phyloP scores from a whole-genome alignment of 2,888 invertebrate genomes.

The Eutolmus rufibarbis region DNA sequence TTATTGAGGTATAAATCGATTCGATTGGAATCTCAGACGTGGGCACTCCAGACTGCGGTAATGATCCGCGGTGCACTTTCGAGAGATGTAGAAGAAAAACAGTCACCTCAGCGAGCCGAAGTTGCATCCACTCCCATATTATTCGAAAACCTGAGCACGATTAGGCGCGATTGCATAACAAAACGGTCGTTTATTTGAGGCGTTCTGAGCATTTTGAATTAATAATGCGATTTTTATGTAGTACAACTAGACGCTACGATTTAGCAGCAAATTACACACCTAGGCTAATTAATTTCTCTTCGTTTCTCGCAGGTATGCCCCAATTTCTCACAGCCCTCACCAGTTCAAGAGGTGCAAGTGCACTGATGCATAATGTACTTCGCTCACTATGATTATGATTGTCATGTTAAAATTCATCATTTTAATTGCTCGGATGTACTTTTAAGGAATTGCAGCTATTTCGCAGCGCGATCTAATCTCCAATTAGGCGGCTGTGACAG shows the following conservation, averaged over 20 bases:
- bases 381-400: background rate
- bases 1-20: constrained; percentile 37
- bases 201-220: constrained; percentile 7
- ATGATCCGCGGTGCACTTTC: constrained; percentile 2
- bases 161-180: constrained; percentile 19
- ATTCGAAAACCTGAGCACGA: constrained; percentile 1
- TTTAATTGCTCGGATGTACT: background rate
- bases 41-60: constrained; percentile 25
- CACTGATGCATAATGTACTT: background rate
- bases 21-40: constrained; percentile 31
- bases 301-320: background rate
- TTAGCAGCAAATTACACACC: background rate
- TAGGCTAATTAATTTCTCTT: constrained; percentile 15
- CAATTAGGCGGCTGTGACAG: background rate
- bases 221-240: constrained; percentile 18
- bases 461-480: background rate
- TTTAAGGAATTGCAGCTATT: background rate
- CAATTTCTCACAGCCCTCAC: background rate
- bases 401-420: constrained; percentile 32
- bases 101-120: background rate
- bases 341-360: background rate
- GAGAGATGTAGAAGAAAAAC: background rate
- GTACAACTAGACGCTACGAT: background rate
- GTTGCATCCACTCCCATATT: constrained; percentile 23
- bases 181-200: constrained; percentile 1